These are phyloP conservation scores for Paragorgia papillata DNA, from an alignment of 92 coral and sea anemone species.

Conservation along the genomic window DNA sequence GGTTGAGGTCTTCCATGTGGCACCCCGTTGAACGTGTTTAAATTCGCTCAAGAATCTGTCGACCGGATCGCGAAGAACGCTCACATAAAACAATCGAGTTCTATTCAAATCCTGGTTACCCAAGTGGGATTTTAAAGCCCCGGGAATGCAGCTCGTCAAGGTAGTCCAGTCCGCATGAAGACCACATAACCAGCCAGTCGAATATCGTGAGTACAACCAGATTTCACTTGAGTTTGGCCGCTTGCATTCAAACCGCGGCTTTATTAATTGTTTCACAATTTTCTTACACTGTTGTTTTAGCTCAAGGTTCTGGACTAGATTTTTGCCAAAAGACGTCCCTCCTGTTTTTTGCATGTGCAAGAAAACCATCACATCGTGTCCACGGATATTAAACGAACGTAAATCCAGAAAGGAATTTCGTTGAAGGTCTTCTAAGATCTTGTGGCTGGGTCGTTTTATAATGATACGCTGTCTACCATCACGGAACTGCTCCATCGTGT, in stretches of 20 bases:
- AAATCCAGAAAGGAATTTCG: not conserved
- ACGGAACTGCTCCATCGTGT: not conserved
- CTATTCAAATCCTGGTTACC: constrained; percentile 45
- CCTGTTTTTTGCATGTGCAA: constrained; percentile 97
- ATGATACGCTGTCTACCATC: not conserved
- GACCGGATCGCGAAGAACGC: constrained; percentile 84
- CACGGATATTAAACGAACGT: constrained; percentile 51
- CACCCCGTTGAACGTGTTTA: constrained; percentile 82
- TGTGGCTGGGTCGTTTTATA: not conserved
- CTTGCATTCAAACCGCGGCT: constrained; percentile 62
- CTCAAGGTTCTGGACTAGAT: constrained; percentile 72
- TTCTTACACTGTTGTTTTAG: constrained; percentile 69
- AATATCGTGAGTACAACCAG: constrained; percentile 90
- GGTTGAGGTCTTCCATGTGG: constrained; percentile 80
- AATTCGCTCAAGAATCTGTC: constrained; percentile 86
- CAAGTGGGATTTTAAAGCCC: constrained; percentile 50
- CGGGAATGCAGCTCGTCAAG: constrained; percentile 75
- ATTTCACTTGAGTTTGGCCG: constrained; percentile 76
- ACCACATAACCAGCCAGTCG: constrained; percentile 96
- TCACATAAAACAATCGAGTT: constrained; percentile 73
- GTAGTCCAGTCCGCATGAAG: constrained; percentile 97
- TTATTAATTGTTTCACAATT: constrained; percentile 29
- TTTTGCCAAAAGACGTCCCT: constrained; percentile 88
- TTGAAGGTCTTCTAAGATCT: too few species aligned
- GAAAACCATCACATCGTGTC: constrained; percentile 79